Evolutionary conservation across 2,113 vertebrate species (phyloP).

Genomic region (rabbit (Oryctolagus cuniculus)): mOryCun1.1 NC_091450.1:49153501-49154000

Average conservation of each 20-base stretch:
- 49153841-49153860: conserved; percentile 71
- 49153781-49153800: conserved; percentile 60
- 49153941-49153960: conserved; percentile 76
- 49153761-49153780: conserved; percentile 41
- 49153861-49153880: background rate
- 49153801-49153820: conserved; percentile 59
- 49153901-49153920: conserved; percentile 70
- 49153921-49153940: conserved; percentile 75
- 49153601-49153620: conserved; percentile 53
- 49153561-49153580: background rate
- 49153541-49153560: background rate
- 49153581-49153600: background rate
- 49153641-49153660: conserved; percentile 45
- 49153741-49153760: conserved; percentile 37
- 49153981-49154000: conserved; percentile 66
- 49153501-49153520: background rate
- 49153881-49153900: conserved; percentile 34
- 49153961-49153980: conserved; percentile 54
- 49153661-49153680: background rate
- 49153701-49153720: conserved; percentile 40
- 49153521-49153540: background rate
- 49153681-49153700: conserved; percentile 32
- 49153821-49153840: conserved; percentile 60
- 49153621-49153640: conserved; percentile 57
- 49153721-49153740: conserved; percentile 28